Evolutionary conservation across 2,113 vertebrate genomes (phyloP).

Genomic region (Oophaga pumilio): DNA sequence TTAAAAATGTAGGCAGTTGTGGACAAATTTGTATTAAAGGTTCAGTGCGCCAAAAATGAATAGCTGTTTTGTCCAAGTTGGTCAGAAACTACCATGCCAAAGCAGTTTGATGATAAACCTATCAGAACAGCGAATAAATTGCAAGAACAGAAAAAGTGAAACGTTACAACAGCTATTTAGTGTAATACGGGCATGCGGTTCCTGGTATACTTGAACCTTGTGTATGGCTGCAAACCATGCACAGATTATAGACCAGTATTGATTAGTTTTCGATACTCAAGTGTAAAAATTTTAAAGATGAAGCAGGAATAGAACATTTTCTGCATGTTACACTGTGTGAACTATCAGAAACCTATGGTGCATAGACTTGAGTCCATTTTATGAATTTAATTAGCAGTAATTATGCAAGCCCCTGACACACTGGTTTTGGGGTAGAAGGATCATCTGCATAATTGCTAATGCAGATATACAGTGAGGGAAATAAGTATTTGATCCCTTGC

Average conservation of each 20-base stretch:
- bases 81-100: conserved; percentile 8
- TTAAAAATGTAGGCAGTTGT: neutral
- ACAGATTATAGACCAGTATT: conserved; percentile 3
- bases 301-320: neutral
- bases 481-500: no score
- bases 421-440: neutral
- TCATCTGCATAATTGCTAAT: neutral
- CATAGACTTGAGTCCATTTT: neutral
- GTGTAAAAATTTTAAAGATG: neutral
- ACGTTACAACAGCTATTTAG: neutral
- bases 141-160: neutral
- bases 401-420: neutral
- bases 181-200: conserved; percentile 21
- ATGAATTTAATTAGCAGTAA: conserved; percentile 7
- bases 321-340: neutral
- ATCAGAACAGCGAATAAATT: neutral
- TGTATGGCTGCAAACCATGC: neutral
- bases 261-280: neutral
- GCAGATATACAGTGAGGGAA: no score
- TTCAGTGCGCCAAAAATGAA: neutral
- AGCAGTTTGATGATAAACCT: neutral
- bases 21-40: neutral
- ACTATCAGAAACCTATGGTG: neutral
- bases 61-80: neutral
- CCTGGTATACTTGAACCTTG: conserved; percentile 44